Evolutionary conservation across 2,113 vertebrate genomes (phyloP).

Genomic region (Mesoclemmys tuberculata): DNA sequence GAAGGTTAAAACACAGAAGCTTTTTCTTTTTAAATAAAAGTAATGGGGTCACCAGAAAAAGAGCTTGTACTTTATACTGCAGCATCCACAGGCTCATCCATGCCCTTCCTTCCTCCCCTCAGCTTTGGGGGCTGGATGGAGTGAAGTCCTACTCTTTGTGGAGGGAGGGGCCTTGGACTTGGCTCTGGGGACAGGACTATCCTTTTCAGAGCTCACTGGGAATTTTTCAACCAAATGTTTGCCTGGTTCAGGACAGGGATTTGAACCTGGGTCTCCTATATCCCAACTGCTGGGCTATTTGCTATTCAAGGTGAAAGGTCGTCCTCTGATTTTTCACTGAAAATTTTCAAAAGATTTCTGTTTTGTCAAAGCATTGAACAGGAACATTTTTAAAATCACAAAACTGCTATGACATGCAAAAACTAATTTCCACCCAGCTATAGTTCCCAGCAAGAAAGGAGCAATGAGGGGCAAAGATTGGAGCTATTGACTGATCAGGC

Average conservation of each 20-base stretch:
- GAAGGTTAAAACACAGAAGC: background rate
- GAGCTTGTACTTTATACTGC: background rate
- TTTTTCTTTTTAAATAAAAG: too few species aligned
- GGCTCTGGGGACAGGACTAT: background rate
- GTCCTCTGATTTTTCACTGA: too few species aligned
- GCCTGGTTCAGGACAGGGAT: too few species aligned
- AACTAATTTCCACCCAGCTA: too few species aligned
- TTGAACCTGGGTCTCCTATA: too few species aligned
- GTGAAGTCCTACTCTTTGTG: background rate
- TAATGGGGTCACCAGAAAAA: background rate
- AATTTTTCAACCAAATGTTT: too few species aligned
- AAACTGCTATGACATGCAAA: too few species aligned
- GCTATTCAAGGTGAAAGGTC: too few species aligned
- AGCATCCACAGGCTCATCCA: background rate
- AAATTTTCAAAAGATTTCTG: too few species aligned
- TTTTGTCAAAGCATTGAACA: too few species aligned
- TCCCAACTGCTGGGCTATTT: too few species aligned
- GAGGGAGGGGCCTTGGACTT: background rate
- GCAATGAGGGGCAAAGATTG: background rate
- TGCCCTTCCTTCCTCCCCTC: background rate
- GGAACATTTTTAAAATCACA: too few species aligned
- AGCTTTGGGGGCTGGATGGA: background rate
- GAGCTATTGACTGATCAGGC: background rate
- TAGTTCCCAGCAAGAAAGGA: background rate
- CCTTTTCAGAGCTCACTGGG: background rate